Percentiles rank a stretch among this genome's conserved stretches.
These are phyloP conservation scores for Callyntrura sp. DNA, from an alignment of 2,888 invertebrate species.

Conservation along the genomic window DNA sequence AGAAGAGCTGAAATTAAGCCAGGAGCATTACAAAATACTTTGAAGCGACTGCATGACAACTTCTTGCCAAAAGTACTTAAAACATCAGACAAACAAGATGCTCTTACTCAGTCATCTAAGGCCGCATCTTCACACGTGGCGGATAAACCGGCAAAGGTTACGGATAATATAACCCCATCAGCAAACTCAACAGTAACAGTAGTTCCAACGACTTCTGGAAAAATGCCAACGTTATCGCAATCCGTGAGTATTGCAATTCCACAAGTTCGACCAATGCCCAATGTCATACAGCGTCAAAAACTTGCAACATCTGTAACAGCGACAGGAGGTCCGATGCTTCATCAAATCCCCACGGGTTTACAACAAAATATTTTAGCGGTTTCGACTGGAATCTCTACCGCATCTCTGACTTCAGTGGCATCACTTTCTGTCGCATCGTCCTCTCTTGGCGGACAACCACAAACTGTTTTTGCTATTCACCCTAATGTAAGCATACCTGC, in stretches of 20 bases:
- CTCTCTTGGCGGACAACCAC: slow-evolving; percentile 51
- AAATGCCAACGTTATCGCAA: not conserved
- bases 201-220: not conserved
- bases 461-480: slow-evolving; percentile 83
- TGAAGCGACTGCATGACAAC: slow-evolving; percentile 71
- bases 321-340: not conserved
- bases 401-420: slow-evolving; percentile 61
- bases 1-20: slow-evolving; percentile 70
- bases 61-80: slow-evolving; percentile 70
- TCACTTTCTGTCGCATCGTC: slow-evolving; percentile 59
- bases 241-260: slow-evolving; percentile 58
- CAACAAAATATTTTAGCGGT: slow-evolving; percentile 73
- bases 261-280: slow-evolving; percentile 71
- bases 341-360: slow-evolving; percentile 56
- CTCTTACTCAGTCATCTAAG: slow-evolving; percentile 25
- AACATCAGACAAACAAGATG: slow-evolving; percentile 62
- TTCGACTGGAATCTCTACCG: slow-evolving; percentile 48
- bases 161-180: not conserved
- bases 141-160: not conserved
- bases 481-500: slow-evolving; percentile 80
- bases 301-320: slow-evolving; percentile 24
- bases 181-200: not conserved
- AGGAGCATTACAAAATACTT: slow-evolving; percentile 68
- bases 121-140: not conserved
- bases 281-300: slow-evolving; percentile 79